Conservation (phyloP, 1,140 invertebrate genomes). For the Drosophila malerkotliana region DNA sequence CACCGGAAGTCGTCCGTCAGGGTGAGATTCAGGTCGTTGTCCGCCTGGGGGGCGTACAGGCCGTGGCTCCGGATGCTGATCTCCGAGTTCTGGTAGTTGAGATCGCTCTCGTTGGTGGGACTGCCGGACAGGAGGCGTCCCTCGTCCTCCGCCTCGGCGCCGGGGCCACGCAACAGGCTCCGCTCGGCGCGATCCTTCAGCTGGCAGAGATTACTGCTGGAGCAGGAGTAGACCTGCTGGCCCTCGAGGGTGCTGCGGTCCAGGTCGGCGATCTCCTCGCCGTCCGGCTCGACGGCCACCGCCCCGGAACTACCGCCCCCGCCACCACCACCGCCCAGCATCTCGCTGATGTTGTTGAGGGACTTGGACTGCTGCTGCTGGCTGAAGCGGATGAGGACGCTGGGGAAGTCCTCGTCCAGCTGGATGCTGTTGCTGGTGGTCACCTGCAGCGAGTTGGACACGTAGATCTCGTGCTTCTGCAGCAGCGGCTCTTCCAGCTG, state of each 20-base stretch:
- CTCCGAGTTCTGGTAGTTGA: constrained; percentile 87
- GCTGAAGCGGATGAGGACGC: constrained; percentile 63
- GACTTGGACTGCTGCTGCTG: constrained; percentile 81
- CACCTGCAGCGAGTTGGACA: constrained; percentile 77
- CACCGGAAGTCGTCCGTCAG: constrained; percentile 81
- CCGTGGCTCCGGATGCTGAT: constrained; percentile 87
- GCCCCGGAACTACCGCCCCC: background rate
- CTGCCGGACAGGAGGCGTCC: constrained; percentile 81
- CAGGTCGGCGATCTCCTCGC: constrained; percentile 1
- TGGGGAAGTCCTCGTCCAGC: constrained; percentile 63
- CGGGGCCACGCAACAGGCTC: constrained; percentile 68
- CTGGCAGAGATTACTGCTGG: constrained; percentile 61
- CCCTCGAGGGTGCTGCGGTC: constrained; percentile 26
- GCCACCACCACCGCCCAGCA: constrained; percentile 22
- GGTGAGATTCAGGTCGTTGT: constrained; percentile 79
- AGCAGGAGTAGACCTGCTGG: constrained; percentile 56
- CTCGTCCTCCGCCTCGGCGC: constrained; percentile 22
- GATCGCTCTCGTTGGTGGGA: constrained; percentile 86
- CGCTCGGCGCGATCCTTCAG: constrained; percentile 84
- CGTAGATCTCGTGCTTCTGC: constrained; percentile 73
- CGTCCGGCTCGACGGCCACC: background rate
- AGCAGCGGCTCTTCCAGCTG: constrained; percentile 57
- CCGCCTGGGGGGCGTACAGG: constrained; percentile 86
- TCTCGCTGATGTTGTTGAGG: constrained; percentile 76
- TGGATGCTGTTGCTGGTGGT: constrained; percentile 70